Conservation (phyloP, 1,140 invertebrate genomes). For the Stegodyphus dumicola region DNA sequence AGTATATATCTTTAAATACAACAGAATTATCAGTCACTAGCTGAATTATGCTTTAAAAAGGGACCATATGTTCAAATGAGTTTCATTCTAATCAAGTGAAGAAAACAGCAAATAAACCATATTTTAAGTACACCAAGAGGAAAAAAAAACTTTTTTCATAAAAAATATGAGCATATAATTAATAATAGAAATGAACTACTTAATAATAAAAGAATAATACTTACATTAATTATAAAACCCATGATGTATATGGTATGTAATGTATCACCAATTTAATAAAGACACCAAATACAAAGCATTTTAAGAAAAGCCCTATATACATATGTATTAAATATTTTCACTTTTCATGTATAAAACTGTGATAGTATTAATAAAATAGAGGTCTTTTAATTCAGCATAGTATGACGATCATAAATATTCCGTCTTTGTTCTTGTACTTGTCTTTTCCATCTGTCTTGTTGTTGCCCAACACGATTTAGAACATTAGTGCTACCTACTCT, state of each 20-base stretch:
- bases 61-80: too few species aligned
- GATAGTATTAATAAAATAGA: not conserved
- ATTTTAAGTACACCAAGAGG: too few species aligned
- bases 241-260: not conserved
- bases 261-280: not conserved
- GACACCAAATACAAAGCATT: not conserved
- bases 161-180: too few species aligned
- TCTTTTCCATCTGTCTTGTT: conserved; percentile 97
- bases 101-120: too few species aligned
- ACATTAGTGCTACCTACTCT: conserved; percentile 71
- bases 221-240: too few species aligned
- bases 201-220: too few species aligned
- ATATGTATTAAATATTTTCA: not conserved
- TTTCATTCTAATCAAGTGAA: too few species aligned
- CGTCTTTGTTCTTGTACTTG: conserved; percentile 95
- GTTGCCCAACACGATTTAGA: conserved; percentile 92
- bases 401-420: conserved; percentile 97
- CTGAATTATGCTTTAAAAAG: too few species aligned
- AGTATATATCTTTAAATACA: too few species aligned
- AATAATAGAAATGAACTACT: too few species aligned
- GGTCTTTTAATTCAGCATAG: conserved; percentile 88
- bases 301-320: not conserved
- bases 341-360: not conserved
- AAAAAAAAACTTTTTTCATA: too few species aligned
- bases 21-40: too few species aligned